Evolutionary conservation across 64 coral and sea anemone genomes (phyloP).

Genomic region (Porites australiensis): DNA sequence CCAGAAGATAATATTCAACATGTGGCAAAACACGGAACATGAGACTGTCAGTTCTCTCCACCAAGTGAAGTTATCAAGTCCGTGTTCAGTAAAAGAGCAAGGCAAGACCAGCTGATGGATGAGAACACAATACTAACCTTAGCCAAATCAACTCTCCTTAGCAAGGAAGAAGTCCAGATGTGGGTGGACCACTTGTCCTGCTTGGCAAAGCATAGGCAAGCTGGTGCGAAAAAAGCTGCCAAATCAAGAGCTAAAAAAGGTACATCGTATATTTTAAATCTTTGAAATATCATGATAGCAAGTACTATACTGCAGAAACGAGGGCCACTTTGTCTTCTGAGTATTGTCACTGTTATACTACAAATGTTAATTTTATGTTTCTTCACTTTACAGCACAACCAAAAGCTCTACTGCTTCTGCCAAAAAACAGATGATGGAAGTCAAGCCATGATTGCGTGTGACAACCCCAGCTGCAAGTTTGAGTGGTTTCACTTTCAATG

Average conservation of each 20-base stretch:
- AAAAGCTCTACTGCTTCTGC: neutral
- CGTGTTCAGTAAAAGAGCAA: constrained; percentile 4
- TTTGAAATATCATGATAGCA: neutral
- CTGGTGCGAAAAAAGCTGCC: constrained; percentile 23
- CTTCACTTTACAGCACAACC: neutral
- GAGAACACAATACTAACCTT: constrained; percentile 1
- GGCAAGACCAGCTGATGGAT: constrained; percentile 28
- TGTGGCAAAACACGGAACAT: constrained; percentile 10
- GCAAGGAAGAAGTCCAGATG: constrained; percentile 20
- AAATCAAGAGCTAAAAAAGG: constrained; percentile 32
- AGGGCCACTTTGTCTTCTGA: neutral
- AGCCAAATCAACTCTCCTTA: constrained; percentile 17
- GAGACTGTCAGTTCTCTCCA: constrained; percentile 9
- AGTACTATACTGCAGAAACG: neutral
- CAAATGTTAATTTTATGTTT: constrained; percentile 23
- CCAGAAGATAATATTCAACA: neutral
- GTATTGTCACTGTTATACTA: constrained; percentile 14
- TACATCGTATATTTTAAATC: constrained; percentile 15
- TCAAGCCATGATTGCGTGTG: constrained; percentile 13
- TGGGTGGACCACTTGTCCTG: constrained; percentile 14
- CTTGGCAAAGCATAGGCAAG: constrained; percentile 19
- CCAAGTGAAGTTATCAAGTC: constrained; percentile 28
- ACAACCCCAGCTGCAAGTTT: constrained; percentile 17
- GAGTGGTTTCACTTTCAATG: constrained; percentile 22
- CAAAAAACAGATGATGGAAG: constrained; percentile 16